Evolutionary conservation across 2,888 invertebrate species (phyloP).

Genomic region (Tinea trinotella): DNA sequence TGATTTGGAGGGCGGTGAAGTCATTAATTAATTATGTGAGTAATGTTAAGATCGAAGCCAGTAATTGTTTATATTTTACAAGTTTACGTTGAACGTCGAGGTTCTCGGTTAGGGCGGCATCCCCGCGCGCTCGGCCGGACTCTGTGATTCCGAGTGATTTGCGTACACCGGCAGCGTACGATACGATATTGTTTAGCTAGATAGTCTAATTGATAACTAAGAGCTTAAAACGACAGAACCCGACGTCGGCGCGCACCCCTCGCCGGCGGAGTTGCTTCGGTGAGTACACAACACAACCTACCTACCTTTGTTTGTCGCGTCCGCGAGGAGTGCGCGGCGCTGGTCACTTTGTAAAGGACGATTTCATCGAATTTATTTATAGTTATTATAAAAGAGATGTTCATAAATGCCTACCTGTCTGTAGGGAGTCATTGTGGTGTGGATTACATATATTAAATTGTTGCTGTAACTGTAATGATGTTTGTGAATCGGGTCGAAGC

Average conservation of each 20-base stretch:
- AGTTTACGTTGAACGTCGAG: constrained; percentile 37
- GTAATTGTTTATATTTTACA: constrained; percentile 56
- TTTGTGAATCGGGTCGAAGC: constrained; percentile 64
- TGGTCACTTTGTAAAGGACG: constrained; percentile 55
- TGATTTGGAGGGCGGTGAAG: constrained; percentile 45
- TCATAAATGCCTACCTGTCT: constrained; percentile 53
- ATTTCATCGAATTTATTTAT: constrained; percentile 72
- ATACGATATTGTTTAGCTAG: constrained; percentile 53
- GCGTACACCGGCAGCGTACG: not conserved
- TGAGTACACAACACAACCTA: no score
- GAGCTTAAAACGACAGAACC: constrained; percentile 55
- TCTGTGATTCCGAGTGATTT: not conserved
- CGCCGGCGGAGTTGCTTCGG: constrained; percentile 31
- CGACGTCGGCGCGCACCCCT: constrained; percentile 29
- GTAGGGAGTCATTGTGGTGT: constrained; percentile 61
- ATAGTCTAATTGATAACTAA: constrained; percentile 59
- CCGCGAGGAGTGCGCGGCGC: constrained; percentile 30
- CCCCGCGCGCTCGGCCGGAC: constrained; percentile 12
- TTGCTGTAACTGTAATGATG: constrained; percentile 43
- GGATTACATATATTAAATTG: constrained; percentile 64
- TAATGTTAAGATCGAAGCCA: constrained; percentile 59
- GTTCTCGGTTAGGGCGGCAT: constrained; percentile 27
- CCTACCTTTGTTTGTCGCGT: constrained; percentile 26
- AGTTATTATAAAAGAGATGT: constrained; percentile 66
- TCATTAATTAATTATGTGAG: constrained; percentile 39